phyloP scores from a whole-genome alignment of 1,140 invertebrate species.

The Caenorhabditis tropicalis region DNA sequence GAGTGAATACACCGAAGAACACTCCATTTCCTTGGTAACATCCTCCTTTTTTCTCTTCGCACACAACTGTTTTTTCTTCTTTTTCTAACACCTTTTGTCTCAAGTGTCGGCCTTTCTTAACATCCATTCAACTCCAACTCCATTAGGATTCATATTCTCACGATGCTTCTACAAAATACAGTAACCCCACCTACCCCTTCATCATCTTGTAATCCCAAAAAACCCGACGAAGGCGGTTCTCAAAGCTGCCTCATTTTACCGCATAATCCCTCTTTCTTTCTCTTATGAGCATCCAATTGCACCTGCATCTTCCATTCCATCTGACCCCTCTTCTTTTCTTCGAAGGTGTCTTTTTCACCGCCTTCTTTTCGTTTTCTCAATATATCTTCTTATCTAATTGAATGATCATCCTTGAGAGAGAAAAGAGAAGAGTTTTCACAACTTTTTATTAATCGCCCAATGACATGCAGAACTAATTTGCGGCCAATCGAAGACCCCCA shows the following conservation, averaged over 20 bases:
- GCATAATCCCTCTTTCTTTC: slow-evolving; percentile 8
- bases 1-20: too few species aligned
- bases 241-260: slow-evolving; percentile 14
- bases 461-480: slow-evolving; percentile 37
- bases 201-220: not conserved
- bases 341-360: not conserved
- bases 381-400: slow-evolving; percentile 24
- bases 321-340: not conserved
- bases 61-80: not conserved
- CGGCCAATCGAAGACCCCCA: not conserved
- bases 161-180: not conserved
- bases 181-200: not conserved
- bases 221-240: not conserved
- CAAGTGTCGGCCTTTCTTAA: not conserved
- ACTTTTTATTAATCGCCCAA: slow-evolving; percentile 43
- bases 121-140: not conserved
- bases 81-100: slow-evolving; percentile 22
- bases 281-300: not conserved
- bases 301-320: not conserved
- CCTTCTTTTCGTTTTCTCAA: not conserved
- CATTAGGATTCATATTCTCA: not conserved
- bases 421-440: not conserved
- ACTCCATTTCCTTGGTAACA: not conserved
- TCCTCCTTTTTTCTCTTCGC: not conserved
- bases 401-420: slow-evolving; percentile 32